A percentile compares a stretch with the other conserved stretches of the same genome.
Conservation (phyloP, 2,797 vertebrate species). For the Coregonus ussuriensis region DNA sequence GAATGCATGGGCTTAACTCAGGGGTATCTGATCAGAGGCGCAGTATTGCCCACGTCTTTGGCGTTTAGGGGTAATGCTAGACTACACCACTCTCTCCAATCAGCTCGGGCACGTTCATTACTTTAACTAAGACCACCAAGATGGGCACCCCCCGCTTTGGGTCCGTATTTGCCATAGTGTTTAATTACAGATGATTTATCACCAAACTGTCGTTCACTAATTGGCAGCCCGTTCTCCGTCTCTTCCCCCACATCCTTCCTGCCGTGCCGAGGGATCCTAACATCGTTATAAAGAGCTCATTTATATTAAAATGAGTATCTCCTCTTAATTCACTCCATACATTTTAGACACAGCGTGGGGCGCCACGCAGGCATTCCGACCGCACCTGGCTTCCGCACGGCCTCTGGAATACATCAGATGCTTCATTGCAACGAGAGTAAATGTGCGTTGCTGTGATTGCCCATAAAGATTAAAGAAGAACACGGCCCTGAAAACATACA, state of each 20-base stretch:
- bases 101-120: slow-evolving; percentile 61
- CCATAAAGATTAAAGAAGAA: slow-evolving; percentile 70
- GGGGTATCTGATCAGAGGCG: slow-evolving; percentile 51
- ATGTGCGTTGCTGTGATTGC: slow-evolving; percentile 63
- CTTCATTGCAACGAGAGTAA: slow-evolving; percentile 68
- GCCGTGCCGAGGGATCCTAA: slow-evolving; percentile 68
- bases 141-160: slow-evolving; percentile 61
- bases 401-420: slow-evolving; percentile 65
- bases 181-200: slow-evolving; percentile 83
- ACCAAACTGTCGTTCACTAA: slow-evolving; percentile 74
- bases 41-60: not conserved
- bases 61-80: slow-evolving; percentile 13
- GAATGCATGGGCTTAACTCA: slow-evolving; percentile 47
- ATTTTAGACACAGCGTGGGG: slow-evolving; percentile 75
- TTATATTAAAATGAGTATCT: slow-evolving; percentile 83
- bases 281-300: slow-evolving; percentile 77
- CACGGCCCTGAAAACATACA: slow-evolving; percentile 49
- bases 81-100: slow-evolving; percentile 35
- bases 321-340: slow-evolving; percentile 74
- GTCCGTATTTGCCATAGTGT: slow-evolving; percentile 72
- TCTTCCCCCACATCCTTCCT: slow-evolving; percentile 57
- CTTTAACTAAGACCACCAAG: slow-evolving; percentile 49
- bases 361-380: not conserved
- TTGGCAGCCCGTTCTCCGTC: slow-evolving; percentile 57
- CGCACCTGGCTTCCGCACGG: slow-evolving; percentile 55